Conservation (phyloP, 1,140 invertebrate genomes). For the Capitella teleta region DNA sequence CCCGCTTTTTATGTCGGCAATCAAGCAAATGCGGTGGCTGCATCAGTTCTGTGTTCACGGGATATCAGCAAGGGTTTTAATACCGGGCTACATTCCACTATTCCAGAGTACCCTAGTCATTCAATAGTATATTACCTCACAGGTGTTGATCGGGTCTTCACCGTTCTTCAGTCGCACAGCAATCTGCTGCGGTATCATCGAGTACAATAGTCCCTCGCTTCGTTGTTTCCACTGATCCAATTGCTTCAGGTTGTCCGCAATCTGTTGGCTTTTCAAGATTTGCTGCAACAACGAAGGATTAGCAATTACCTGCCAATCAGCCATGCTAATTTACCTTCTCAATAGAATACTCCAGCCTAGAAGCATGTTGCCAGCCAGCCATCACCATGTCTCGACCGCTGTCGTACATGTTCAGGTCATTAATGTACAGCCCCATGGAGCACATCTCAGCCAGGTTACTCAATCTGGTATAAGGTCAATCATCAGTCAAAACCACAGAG, state of each 20-base stretch:
- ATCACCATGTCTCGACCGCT: conserved; percentile 71
- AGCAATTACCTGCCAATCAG: neutral
- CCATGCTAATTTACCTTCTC: conserved; percentile 24
- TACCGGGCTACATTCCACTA: too few species aligned
- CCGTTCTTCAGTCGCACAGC: conserved; percentile 62
- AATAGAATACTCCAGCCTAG: conserved; percentile 43
- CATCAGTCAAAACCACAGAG: neutral
- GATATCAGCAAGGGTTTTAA: too few species aligned
- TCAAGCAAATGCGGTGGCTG: too few species aligned
- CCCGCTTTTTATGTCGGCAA: too few species aligned
- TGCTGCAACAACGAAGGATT: conserved; percentile 45
- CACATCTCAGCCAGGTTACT: conserved; percentile 70
- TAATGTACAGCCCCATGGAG: conserved; percentile 65
- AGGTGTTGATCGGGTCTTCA: conserved; percentile 84
- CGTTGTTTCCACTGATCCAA: conserved; percentile 57
- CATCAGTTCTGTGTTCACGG: too few species aligned
- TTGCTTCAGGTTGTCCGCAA: conserved; percentile 23
- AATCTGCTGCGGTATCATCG: conserved; percentile 49
- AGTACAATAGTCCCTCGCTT: conserved; percentile 57
- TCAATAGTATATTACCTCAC: conserved; percentile 74
- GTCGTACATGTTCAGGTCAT: conserved; percentile 76
- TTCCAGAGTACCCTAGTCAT: too few species aligned
- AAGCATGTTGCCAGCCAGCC: conserved; percentile 75
- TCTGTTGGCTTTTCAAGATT: conserved; percentile 84
- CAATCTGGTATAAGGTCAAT: conserved; percentile 48